Base-by-base conservation (phyloP, 2,797 vertebrate species). In the Sebastes dallii region DNA sequence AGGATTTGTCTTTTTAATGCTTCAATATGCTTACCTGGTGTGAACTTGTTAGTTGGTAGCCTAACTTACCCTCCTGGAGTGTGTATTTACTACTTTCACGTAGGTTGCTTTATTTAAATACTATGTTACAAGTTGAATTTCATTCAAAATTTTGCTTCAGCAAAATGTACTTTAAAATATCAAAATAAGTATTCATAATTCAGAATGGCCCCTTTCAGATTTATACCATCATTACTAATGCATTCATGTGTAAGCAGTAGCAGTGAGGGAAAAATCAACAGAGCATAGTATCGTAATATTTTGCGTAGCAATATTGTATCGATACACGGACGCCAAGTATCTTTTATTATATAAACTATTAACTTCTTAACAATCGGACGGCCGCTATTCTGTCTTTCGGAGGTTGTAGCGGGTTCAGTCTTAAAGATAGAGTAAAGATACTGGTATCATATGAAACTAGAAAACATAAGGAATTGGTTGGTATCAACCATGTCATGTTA, bases 1-100 rank as follows among this genome's bases (percentile, higher is more conserved):
- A 74, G 64, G 42, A 79, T 83, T 84, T 75, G 34, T 81, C 24
- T 24, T 61, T 76, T 70, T 12, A 58, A 66, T 46, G 25, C 36
- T 70, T 82, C 34, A 80, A 71, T 66, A 61, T 71, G 70, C 46
- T 71, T 83, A 76, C 75, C 80, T 75, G 46, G 24, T 61, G 14
- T 69, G 69, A 86, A 67, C 73, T 79, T 78, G 25, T 68, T 56
- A 32, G 74, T 56, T 16, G 2, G 76, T 50, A 79, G 29, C 75
- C 34, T 46, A 59, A 73, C 25, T 59, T 61, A 52, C 58, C 52
- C 8, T 18, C 72, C 29, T 56, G 20, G 8, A 3, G 36, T 30
- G 24, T 82, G 56, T 34, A 27, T 74, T 76, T 30, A 61, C 8
- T 65, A 22, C 34, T 25, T 27, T n/a, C 42, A 74, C 64, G 6